Base-by-base conservation (phyloP, 2,113 vertebrate genomes). In the Cavia aperea region DNA sequence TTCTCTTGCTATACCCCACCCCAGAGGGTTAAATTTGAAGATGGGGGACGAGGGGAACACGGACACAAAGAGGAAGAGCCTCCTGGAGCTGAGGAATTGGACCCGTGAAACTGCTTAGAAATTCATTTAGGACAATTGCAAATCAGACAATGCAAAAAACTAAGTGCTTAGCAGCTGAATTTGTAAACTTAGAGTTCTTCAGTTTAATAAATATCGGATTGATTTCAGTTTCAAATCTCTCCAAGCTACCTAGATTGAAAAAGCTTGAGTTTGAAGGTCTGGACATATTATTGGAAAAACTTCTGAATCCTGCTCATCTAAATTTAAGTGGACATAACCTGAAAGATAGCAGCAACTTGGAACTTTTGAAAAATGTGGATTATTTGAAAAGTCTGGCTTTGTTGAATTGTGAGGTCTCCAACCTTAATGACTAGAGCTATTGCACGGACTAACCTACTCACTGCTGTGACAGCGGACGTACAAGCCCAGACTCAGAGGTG, bases 291-390 rank as follows among this genome's bases (percentile, higher is more conserved):
- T 98, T 98, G 96, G 98, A 98, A 97, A 99, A 98, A 97, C 98
- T 99, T 68, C 98, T 98, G 86, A 99, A 98, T 97, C 98, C 99
- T 96, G 99, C 98, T 96, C 98, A 99, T 97, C 97, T 99, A 97
- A 99, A 98, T 93, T 97, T 99, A 96, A 99, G 98, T 95, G 98
- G 98, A 96, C 99, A 99, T 97, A 99, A 98, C 97, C 98, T 99
- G 97, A 99, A 99, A 97, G 98, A 99, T 96, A 98, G 99, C 97
- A 98, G 98, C 96, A 99, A 98, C 31, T 98, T 99, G 98, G 98
- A 99, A 95, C 98, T 98, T 43, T 98, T 99, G 98, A 68, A 18
- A 68, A 36, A 36, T 39, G 15, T 68, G 33, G 66, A 68, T 68
- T 36, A 7, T 72, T 31, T 72, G 21, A 72, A 39, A 72, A 72